Conservation (phyloP, 1,140 invertebrate genomes). For the Lerema accius region DNA sequence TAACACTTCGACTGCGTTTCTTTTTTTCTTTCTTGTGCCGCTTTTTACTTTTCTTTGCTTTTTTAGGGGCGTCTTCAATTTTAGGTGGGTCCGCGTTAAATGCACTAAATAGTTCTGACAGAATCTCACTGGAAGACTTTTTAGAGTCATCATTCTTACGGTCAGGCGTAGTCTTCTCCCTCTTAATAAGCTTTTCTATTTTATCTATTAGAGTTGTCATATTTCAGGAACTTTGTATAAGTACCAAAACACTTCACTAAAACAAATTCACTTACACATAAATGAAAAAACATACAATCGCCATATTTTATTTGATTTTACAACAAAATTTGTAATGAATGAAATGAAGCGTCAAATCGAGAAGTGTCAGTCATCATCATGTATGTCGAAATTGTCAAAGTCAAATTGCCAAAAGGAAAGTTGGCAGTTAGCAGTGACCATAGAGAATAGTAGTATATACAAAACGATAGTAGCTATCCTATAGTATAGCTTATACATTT, state of each 20-base stretch:
- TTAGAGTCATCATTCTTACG: slow-evolving; percentile 74
- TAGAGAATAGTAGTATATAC: too few species aligned
- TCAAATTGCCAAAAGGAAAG: too few species aligned
- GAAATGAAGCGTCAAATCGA: too few species aligned
- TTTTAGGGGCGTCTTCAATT: slow-evolving; percentile 68
- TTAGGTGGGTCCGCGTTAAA: slow-evolving; percentile 86
- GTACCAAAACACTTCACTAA: neutral
- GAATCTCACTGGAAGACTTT: slow-evolving; percentile 90
- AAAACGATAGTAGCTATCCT: too few species aligned
- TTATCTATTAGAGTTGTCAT: slow-evolving; percentile 74
- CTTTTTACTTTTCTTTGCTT: slow-evolving; percentile 70
- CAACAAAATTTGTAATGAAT: too few species aligned
- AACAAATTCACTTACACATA: neutral
- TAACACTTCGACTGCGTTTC: slow-evolving; percentile 63
- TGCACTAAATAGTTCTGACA: slow-evolving; percentile 90
- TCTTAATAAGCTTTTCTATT: slow-evolving; percentile 72
- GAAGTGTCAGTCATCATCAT: too few species aligned
- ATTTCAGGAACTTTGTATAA: slow-evolving; percentile 19
- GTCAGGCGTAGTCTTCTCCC: slow-evolving; percentile 72
- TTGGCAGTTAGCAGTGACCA: too few species aligned
- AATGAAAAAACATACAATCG: slow-evolving; percentile 1
- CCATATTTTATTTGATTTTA: slow-evolving; percentile 2
- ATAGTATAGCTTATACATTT: too few species aligned
- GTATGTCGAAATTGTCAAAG: too few species aligned
- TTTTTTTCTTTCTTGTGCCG: slow-evolving; percentile 78